Evolutionary conservation across 92 coral and sea anemone species (phyloP).

Genomic region (Phenganax subtilis): DNA sequence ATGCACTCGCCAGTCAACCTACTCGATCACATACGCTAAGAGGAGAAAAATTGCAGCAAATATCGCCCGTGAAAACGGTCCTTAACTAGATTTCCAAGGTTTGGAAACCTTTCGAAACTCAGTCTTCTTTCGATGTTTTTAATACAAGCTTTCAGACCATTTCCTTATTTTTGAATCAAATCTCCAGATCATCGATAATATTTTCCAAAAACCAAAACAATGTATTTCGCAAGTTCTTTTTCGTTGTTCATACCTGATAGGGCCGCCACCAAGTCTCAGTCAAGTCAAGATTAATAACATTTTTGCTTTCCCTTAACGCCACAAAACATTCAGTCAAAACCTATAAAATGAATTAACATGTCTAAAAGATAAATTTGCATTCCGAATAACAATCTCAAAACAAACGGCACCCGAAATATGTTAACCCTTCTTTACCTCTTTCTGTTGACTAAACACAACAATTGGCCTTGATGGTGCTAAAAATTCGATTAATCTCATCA

Average conservation of each 20-base stretch:
- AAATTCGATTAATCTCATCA: constrained; percentile 61
- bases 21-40: no score
- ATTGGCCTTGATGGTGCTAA: constrained; percentile 94
- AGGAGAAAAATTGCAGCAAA: no score
- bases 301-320: constrained; percentile 59
- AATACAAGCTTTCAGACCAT: no score
- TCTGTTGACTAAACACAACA: constrained; percentile 77
- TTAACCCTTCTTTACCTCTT: constrained; percentile 58
- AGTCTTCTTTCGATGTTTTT: no score
- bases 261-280: constrained; percentile 96
- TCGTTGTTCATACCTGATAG: constrained; percentile 63
- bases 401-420: background rate
- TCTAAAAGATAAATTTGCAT: background rate
- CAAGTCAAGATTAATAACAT: constrained; percentile 64
- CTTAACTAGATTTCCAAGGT: no score
- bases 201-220: no score
- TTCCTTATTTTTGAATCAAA: no score
- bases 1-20: no score
- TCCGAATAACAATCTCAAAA: background rate
- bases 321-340: constrained; percentile 76
- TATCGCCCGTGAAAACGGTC: no score
- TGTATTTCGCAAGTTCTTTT: background rate
- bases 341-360: constrained; percentile 31
- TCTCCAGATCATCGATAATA: no score
- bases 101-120: no score